Base-by-base conservation (phyloP, 2,797 vertebrate genomes). In the Carapus acus region DNA sequence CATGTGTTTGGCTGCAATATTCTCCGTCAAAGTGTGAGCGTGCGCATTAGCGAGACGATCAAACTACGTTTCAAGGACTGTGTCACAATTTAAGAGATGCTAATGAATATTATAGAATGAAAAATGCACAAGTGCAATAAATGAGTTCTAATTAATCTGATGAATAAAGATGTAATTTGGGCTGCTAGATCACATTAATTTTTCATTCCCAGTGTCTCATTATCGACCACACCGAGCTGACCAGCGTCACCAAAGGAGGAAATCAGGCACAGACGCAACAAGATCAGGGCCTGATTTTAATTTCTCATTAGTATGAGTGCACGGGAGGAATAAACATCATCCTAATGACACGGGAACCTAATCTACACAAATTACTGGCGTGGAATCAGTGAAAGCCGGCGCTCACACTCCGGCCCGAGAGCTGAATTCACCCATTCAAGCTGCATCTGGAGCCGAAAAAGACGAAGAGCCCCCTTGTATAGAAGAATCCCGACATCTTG, bases 401-500 rank as follows among this genome's bases (percentile, higher is more conserved):
- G 54, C 52, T 50, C 27, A 60, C 16, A 29, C 20, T 29, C 13
- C 33, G 39, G 22, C 39, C 49, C 24, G 36, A 6, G n/a, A 16
- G 48, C 18, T 15, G 14, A 21, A 29, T 24, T 15, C 3, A n/a
- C 20, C 24, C 48, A 52, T 49, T 49, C 21, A 46, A 14, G 49
- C 16, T 7, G 74, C 62, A 76, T 67, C 16, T 43, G 42, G 58
- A 24, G 6, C 53, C 61, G 31, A 50, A 54, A 67, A 61, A 43
- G 21, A 23, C 36, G 43, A 45, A 69, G 54, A 50, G 20, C 22
- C n/a, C n/a, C 14, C 13, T 43, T 65, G 63, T 78, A 77, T 18
- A 46, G 62, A 79, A 52, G 72, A 67, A 71, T 79, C 65, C 76
- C 82, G 84, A 86, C 78, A 77, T 81, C 83, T 66, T 78, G 83